Evolutionary conservation across 2,888 invertebrate genomes (phyloP).

Genomic region (Tetrapedia diversipes): DNA sequence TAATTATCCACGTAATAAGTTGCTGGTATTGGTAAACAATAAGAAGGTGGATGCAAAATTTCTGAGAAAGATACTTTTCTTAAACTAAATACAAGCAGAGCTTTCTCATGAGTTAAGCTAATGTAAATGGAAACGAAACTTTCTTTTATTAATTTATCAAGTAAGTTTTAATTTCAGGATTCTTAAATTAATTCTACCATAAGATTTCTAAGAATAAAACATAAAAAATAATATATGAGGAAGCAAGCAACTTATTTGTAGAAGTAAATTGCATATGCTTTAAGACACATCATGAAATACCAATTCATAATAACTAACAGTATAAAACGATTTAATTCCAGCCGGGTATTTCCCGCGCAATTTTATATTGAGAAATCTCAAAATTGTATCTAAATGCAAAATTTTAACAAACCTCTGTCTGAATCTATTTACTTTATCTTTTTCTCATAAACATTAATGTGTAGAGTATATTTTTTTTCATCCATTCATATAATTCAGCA

Average conservation of each 20-base stretch:
- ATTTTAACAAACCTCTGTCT: background rate
- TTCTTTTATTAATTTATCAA: too few relatives aligned
- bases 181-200: too few relatives aligned
- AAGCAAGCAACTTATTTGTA: background rate
- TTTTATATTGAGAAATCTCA: background rate
- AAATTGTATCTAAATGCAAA: background rate
- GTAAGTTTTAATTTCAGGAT: too few relatives aligned
- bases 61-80: background rate
- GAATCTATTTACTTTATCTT: background rate
- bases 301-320: background rate
- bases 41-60: constrained; percentile 4
- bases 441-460: background rate
- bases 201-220: background rate
- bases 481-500: background rate
- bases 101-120: background rate
- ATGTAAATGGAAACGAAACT: too few relatives aligned
- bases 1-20: constrained; percentile 39
- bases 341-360: background rate
- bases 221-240: too few relatives aligned
- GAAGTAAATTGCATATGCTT: background rate
- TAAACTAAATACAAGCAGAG: background rate
- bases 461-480: too few relatives aligned
- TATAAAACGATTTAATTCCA: background rate
- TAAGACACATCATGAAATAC: background rate
- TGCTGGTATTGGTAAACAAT: constrained; percentile 21